A percentile compares a stretch with the other conserved stretches of the same genome.
Conservation (phyloP, 2,888 invertebrate species). For the Aproaerema taeniolella region DNA sequence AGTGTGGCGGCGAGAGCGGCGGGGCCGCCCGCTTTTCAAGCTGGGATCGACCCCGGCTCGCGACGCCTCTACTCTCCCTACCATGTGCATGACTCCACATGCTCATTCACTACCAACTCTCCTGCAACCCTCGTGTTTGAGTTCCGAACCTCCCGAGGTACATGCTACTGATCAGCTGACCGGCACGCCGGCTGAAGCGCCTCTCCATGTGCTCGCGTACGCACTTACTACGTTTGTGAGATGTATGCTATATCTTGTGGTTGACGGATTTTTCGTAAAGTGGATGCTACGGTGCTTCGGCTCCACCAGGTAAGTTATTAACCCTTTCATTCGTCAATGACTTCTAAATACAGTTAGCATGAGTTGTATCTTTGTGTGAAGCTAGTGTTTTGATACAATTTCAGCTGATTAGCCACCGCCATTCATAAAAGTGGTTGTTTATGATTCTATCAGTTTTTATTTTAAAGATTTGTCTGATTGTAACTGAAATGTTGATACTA, state of each 20-base stretch:
- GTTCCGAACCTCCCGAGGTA: too few species aligned
- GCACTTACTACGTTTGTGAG: conserved; percentile 60
- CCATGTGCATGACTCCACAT: conserved; percentile 26
- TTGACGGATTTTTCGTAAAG: conserved; percentile 46
- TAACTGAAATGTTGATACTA: too few species aligned
- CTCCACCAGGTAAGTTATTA: conserved; percentile 42
- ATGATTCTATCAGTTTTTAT: too few species aligned
- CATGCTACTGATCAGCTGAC: conserved; percentile 54
- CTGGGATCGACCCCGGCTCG: conserved; percentile 42
- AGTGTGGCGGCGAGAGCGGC: conserved; percentile 72
- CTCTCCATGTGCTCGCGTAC: conserved; percentile 55
- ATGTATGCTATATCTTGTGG: conserved; percentile 49
- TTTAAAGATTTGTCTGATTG: too few species aligned
- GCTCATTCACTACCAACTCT: background rate
- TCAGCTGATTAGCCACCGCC: too few species aligned
- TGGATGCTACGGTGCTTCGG: conserved; percentile 34
- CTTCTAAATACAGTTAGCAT: too few species aligned
- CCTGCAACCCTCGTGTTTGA: conserved; percentile 1
- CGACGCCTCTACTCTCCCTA: conserved; percentile 8
- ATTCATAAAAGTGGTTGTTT: too few species aligned
- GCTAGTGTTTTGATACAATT: too few species aligned
- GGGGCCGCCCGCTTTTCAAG: conserved; percentile 55
- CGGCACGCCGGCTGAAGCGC: conserved; percentile 46
- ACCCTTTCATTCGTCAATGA: background rate
- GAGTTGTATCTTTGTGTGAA: too few species aligned